Conservation (phyloP, 2,797 vertebrate genomes). For the Otus scops region DNA sequence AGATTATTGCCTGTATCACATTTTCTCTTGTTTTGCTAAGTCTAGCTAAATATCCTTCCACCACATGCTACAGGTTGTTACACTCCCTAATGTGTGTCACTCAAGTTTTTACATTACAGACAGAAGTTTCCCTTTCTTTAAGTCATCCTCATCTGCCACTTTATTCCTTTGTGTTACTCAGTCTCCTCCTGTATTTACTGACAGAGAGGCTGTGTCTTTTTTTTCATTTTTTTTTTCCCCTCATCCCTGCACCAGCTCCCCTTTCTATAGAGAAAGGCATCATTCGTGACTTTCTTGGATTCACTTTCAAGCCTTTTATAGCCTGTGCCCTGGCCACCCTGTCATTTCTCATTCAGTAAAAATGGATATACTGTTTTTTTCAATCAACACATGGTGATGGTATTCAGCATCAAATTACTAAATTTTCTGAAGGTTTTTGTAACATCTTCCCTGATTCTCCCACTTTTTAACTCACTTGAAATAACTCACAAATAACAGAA, state of each 20-base stretch:
- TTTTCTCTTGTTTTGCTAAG: neutral
- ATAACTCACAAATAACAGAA: neutral
- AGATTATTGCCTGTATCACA: neutral
- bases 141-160: neutral
- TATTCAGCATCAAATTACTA: neutral
- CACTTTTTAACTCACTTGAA: neutral
- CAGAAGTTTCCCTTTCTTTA: neutral
- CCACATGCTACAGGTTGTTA: neutral
- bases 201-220: neutral
- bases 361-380: neutral
- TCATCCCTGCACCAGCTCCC: neutral
- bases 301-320: neutral
- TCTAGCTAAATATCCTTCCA: neutral
- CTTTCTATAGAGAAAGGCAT: neutral
- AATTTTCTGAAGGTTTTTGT: neutral
- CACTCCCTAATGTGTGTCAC: neutral
- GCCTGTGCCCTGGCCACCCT: neutral
- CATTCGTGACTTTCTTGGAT: neutral
- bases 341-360: neutral
- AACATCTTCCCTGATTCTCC: neutral
- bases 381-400: neutral
- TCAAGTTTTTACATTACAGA: neutral
- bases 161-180: neutral
- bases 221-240: neutral
- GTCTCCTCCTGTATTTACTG: neutral